Conservation (phyloP, 2,797 vertebrate species). For the Sebastes trivittatus region DNA sequence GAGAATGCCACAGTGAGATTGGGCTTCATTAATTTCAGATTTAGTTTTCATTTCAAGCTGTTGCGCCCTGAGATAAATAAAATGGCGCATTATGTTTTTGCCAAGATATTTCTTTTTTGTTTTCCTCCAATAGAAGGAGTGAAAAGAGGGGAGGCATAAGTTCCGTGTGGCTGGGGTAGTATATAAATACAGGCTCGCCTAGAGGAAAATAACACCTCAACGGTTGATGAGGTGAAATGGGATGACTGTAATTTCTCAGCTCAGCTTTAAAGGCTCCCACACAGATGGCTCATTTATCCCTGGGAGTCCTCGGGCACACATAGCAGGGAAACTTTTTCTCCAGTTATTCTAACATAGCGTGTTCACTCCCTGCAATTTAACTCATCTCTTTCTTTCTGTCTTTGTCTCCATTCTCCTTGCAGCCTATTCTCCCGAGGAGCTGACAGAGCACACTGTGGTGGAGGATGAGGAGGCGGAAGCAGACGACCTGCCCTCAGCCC, state of each 20-base stretch:
- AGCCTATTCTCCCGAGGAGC: constrained; percentile 96
- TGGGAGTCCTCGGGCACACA: constrained; percentile 84
- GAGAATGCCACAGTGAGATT: constrained; percentile 99
- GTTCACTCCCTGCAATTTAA: constrained; percentile 77
- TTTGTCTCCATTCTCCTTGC: constrained; percentile 74
- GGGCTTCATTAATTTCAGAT: constrained; percentile 99
- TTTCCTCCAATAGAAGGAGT: constrained; percentile 88
- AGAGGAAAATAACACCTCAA: constrained; percentile 85
- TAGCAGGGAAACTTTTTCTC: constrained; percentile 83
- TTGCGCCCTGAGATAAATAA: constrained; percentile 99
- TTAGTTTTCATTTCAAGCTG: constrained; percentile 99
- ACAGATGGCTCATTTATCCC: constrained; percentile 86
- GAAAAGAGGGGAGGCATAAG: constrained; percentile 80
- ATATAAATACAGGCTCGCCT: constrained; percentile 85
- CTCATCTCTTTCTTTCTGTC: constrained; percentile 74
- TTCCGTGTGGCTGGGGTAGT: constrained; percentile 82
- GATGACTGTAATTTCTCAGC: constrained; percentile 85
- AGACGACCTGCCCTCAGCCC: constrained; percentile 76
- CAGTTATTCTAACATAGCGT: constrained; percentile 81
- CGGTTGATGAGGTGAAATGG: constrained; percentile 85
- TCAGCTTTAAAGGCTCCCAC: constrained; percentile 85
- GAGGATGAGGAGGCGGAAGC: constrained; percentile 87
- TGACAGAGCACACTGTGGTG: constrained; percentile 79
- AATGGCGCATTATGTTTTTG: constrained; percentile 99
- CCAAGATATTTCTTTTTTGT: constrained; percentile 93